Base-by-base conservation (phyloP, 2,113 vertebrate species). In the Reinhardtius hippoglossoides region DNA sequence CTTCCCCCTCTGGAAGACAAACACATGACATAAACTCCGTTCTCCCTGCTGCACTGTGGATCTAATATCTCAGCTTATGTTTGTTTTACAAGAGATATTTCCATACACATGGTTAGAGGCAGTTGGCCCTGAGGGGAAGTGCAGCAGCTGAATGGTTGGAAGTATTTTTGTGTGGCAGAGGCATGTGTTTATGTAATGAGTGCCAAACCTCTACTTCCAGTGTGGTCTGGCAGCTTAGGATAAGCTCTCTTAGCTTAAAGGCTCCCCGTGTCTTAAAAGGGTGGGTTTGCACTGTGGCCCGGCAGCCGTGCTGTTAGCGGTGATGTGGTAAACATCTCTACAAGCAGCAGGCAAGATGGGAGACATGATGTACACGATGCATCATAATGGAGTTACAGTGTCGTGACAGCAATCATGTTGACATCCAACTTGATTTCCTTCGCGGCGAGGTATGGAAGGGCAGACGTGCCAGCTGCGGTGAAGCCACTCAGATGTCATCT, bases 391-490 rank as follows among this genome's bases (percentile, higher is more conserved):
- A 46, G 24, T 31, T 16, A 31, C 20, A 55, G 54, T 12, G 5
- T 18, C 7, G 50, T 46, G 76, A 67, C 56, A 79, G 70, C 74
- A 78, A 57, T 76, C 42, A 87, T 58, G 46, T 5, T 83, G 81
- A 72, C 75, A 81, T 71, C 62, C 40, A 67, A 74, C 67, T 60
- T 81, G 73, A 76, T 87, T 80, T 75, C 40, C 68, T 69, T 31
- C 44, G 71, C 63, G 44, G 26, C 48, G 61, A 80, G 50, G 62
- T 73, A 59, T 16, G 18, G 37, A 64, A 18, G 40, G 24, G 44
- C 44, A 50, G 44, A 7, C 5, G 4, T 67, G 50, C 74, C 77
- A 83, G 80, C 82, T 87, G 86, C 50, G 35, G 27, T 67, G 24
- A 48, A n/a, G 31, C 26, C 76, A 74, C 61, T 64, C 31, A 31